Evolutionary conservation across 92 coral and sea anemone genomes (phyloP), one percentile per base, ranked within the genome.

Genomic region (Porites divaricata): DNA sequence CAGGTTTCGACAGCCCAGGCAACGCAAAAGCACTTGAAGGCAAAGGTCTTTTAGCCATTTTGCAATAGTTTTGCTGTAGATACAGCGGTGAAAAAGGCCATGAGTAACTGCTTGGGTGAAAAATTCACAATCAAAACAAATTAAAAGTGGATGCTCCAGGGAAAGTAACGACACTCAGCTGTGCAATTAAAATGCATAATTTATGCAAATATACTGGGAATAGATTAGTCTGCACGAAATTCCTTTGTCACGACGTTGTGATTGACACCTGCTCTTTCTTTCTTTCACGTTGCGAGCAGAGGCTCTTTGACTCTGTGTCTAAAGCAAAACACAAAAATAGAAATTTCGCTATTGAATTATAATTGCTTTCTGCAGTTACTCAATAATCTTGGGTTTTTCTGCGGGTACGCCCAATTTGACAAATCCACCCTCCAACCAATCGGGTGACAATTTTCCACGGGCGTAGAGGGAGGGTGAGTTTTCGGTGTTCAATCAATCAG

Each of bases 21-120:
- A 95, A 59, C 63, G 94, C 97, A 49, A 84, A 86, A 48, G 93
- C 94, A 88, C 89, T 78, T 67, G 83, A 84, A 80, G 81, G 85
- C 51, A 72, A 63, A 88, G 63, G 76, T 86, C 88, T 83, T 75
- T 87, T 87, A 76, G 86, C 83, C 94, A 88, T 88, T 26, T 49
- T 86, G 78, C 62, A 73, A 81, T 50, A 15, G 59, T 70, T 35
- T 20, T 12, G 21, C 8, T 25, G 59, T 41, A 45, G 20, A 1
- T 8, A 48, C 72, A 58, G 35, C 58, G 14, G 15, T 81, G 14
- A 61, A 61, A 59, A 56, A 67, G 20, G 58, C 86, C 86, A 81
- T 71, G 8, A 41, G 76, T 56, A 41, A 26, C 19, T 63, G 70
- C 9, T 14, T 6, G 8, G 72, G 41, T 41, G 4, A 28, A 64